These are phyloP conservation scores for Macroglossus sobrinus DNA, from an alignment of 2,113 vertebrate genomes.

Conservation along the genomic window DNA sequence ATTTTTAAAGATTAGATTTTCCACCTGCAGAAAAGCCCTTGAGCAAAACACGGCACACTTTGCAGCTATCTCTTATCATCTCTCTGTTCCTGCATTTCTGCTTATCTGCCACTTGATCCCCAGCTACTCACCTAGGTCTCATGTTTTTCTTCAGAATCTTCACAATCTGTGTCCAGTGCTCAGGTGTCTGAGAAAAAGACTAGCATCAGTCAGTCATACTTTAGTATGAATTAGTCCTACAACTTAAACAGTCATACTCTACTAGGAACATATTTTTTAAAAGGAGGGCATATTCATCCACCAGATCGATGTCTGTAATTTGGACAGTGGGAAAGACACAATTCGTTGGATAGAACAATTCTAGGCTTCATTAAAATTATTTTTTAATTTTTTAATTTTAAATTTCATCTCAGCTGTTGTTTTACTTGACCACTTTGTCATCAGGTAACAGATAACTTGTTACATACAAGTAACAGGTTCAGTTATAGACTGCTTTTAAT, in stretches of 20 bases:
- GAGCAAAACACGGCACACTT: too few species aligned
- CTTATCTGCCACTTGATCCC: not conserved
- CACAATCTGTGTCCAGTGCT: not conserved
- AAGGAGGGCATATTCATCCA: not conserved
- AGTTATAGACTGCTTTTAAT: not conserved
- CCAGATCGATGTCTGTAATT: not conserved
- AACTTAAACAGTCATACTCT: not conserved
- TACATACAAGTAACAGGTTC: accelerated
- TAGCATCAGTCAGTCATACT: not conserved
- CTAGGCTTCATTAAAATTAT: not conserved
- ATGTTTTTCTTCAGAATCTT: not conserved
- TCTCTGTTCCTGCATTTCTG: not conserved
- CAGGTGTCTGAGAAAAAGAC: not conserved
- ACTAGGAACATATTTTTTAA: not conserved
- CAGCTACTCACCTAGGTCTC: not conserved
- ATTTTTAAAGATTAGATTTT: not conserved
- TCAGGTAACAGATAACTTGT: not conserved
- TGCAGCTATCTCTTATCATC: too few species aligned
- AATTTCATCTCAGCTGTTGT: not conserved
- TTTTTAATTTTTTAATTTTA: too few species aligned
- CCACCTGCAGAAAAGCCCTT: not conserved
- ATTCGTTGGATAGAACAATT: not conserved
- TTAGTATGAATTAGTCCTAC: not conserved
- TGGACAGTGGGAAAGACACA: not conserved
- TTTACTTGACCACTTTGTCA: not conserved